phyloP scores from a whole-genome alignment of 1,140 invertebrate genomes.

The Galleria mellonella region DNA sequence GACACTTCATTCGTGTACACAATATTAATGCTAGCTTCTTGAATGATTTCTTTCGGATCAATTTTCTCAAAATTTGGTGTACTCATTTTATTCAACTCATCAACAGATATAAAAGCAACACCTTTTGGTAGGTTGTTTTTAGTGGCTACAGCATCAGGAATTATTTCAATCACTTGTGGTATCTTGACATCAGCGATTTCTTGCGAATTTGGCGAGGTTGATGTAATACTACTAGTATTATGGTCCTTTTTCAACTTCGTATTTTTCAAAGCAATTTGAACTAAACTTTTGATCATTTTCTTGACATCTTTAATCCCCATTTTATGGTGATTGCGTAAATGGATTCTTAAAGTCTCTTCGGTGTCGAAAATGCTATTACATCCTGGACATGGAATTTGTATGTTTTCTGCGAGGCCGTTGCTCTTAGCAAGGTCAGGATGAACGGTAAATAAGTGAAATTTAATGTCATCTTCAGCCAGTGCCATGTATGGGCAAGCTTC shows the following conservation, averaged over 20 bases:
- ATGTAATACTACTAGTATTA: slow-evolving; percentile 12
- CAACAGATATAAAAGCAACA: slow-evolving; percentile 61
- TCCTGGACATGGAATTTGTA: slow-evolving; percentile 61
- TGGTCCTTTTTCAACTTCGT: slow-evolving; percentile 62
- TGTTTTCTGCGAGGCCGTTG: slow-evolving; percentile 61
- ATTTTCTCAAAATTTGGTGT: slow-evolving; percentile 64
- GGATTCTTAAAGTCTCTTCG: slow-evolving; percentile 56
- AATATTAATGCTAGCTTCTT: slow-evolving; percentile 67
- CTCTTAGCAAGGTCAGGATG: slow-evolving; percentile 57
- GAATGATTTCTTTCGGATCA: slow-evolving; percentile 63
- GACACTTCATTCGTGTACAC: slow-evolving; percentile 57
- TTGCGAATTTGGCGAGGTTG: slow-evolving; percentile 12
- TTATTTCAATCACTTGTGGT: slow-evolving; percentile 64
- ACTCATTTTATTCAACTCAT: slow-evolving; percentile 66
- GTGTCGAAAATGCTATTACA: slow-evolving; percentile 59
- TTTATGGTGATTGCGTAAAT: slow-evolving; percentile 68
- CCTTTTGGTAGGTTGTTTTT: slow-evolving; percentile 54
- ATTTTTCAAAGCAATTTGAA: slow-evolving; percentile 65
- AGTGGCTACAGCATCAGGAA: slow-evolving; percentile 42
- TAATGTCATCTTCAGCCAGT: slow-evolving; percentile 64
- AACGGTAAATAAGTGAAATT: slow-evolving; percentile 63
- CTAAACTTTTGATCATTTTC: slow-evolving; percentile 65
- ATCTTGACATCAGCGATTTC: slow-evolving; percentile 50
- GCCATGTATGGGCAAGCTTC: slow-evolving; percentile 70
- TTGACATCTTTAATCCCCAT: slow-evolving; percentile 68